A percentile compares a stretch with the other conserved stretches of the same genome.
Conservation (phyloP, 53 echinoderm and acorn worm genomes). For the Pentamera pediparva region DNA sequence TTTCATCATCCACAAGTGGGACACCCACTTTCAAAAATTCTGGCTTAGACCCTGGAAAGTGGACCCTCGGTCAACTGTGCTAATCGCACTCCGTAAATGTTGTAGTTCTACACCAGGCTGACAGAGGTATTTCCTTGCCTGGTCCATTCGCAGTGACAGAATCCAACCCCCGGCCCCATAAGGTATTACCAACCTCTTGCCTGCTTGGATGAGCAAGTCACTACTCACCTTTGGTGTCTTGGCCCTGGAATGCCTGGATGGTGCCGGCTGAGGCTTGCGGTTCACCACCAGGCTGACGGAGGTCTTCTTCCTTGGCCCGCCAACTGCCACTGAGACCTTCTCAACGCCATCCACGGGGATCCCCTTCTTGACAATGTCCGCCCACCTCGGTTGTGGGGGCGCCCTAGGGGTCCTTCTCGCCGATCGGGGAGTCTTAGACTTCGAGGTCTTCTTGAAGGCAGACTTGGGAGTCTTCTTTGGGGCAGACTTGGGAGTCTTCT, state of each 20-base stretch:
- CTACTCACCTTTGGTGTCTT: constrained; percentile 79
- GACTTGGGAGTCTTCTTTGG: constrained; percentile 53
- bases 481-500: constrained; percentile 42
- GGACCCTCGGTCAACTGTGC: no score
- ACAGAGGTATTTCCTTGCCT: no score
- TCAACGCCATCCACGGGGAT: constrained; percentile 18
- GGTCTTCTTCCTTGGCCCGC: constrained; percentile 36
- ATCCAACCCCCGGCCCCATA: no score
- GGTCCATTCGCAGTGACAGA: no score
- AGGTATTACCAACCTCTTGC: neutral
- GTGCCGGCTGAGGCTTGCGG: constrained; percentile 22
- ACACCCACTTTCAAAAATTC: no score
- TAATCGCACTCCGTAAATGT: no score
- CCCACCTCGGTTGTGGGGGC: constrained; percentile 67
- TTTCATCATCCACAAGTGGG: no score
- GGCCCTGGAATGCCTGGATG: constrained; percentile 25
- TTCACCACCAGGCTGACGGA: constrained; percentile 30
- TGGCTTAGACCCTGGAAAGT: no score
- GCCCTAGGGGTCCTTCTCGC: constrained; percentile 20
- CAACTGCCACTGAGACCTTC: constrained; percentile 20
- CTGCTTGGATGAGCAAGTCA: neutral
- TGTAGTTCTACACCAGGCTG: no score
- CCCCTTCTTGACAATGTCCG: constrained; percentile 87
- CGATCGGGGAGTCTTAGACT: constrained; percentile 45
- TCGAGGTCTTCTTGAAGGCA: constrained; percentile 35